phyloP scores from a whole-genome alignment of 2,797 vertebrate species.

The Tolypeutes matacus region DNA sequence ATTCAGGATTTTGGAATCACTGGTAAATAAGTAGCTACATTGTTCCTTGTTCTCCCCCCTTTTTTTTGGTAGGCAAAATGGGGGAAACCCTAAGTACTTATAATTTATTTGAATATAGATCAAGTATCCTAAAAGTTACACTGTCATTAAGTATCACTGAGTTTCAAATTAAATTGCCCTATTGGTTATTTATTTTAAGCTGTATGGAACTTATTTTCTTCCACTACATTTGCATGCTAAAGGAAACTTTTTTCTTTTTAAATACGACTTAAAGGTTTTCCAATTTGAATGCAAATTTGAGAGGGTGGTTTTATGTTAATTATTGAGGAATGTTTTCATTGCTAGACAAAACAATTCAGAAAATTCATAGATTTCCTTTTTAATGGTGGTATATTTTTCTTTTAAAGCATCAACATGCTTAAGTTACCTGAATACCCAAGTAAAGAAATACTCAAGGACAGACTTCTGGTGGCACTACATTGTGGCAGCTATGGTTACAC shows the following conservation, averaged over 20 bases:
- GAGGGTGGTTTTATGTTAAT: constrained; percentile 80
- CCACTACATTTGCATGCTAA: constrained; percentile 59
- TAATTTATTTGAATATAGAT: constrained; percentile 64
- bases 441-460: constrained; percentile 95
- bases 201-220: constrained; percentile 66
- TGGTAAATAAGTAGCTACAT: neutral
- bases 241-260: constrained; percentile 55
- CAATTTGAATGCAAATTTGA: constrained; percentile 81
- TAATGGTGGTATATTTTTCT: constrained; percentile 74
- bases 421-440: constrained; percentile 98
- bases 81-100: constrained; percentile 3
- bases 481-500: constrained; percentile 99
- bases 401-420: constrained; percentile 98
- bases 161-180: constrained; percentile 59
- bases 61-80: neutral
- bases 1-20: constrained; percentile 23
- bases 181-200: constrained; percentile 72
- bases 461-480: constrained; percentile 97
- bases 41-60: neutral
- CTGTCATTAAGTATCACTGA: neutral
- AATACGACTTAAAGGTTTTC: constrained; percentile 74
- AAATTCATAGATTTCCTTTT: constrained; percentile 73
- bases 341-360: constrained; percentile 71
- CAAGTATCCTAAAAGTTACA: constrained; percentile 65
- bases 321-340: constrained; percentile 72